Evolutionary conservation across 2,113 vertebrate genomes (phyloP), one percentile per base, ranked within the genome.

Genomic region (Protomyctophum bolini): DNA sequence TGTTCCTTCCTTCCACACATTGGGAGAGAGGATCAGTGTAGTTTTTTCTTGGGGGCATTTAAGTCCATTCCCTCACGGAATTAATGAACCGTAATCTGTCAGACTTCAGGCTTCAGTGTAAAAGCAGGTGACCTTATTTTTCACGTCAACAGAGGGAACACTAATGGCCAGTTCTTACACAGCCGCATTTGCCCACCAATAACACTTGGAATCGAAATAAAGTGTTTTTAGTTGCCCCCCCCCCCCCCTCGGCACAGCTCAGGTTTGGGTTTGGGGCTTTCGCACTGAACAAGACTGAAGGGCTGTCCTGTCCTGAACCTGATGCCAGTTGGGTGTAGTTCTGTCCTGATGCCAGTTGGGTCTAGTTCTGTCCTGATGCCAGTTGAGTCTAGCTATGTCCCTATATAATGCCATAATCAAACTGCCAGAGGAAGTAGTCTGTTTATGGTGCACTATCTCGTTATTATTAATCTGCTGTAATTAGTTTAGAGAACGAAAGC

Each of bases 391-490:
- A 58, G 66, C 48, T 51, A 15, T 72, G 46, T 48, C 71, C 28
- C 57, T 58, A n/a, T n/a, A n/a, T n/a, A n/a, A n/a, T n/a, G 45
- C 64, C 10, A 7, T n/a, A 33, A 59, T 11, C 59, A 52, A 45
- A 59, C 54, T 66, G 48, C 55, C 63, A 76, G 58, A 80, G 70
- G 68, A 80, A 72, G 58, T 33, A 10, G 47, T 7, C 0, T 75
- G 21, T 75, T 77, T 73, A 75, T 68, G 28, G 9, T 56, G 49
- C 11, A 15, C 47, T 66, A 47, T 83, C 66, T 68, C 58, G 21
- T 69, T 71, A 9, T 61, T 59, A 76, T 77, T 71, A 15, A 76
- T 73, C 51, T 4, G 14, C 54, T 1, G 33, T 77, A 58, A 79
- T 81, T 75, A 71, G 72, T 79, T 75, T 77, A 70, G 1, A 58